Evolutionary conservation across 2,113 vertebrate genomes (phyloP).

Genomic region (Corynorhinus townsendii): DNA sequence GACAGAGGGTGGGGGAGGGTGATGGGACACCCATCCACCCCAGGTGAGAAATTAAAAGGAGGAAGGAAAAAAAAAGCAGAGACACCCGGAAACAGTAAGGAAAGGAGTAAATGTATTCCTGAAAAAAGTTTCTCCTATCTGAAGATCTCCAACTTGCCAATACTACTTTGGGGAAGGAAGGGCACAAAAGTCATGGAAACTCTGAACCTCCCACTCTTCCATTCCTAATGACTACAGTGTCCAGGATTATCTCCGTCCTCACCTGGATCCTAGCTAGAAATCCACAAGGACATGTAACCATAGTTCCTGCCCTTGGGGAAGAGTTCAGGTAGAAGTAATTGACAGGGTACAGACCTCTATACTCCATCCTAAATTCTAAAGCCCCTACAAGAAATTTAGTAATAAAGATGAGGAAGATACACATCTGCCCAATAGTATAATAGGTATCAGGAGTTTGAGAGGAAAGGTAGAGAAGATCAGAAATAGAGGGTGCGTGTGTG

Average conservation of each 20-base stretch:
- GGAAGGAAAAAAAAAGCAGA: conserved; percentile 43
- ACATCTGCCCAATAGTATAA: neutral
- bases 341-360: neutral
- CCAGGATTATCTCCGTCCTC: neutral
- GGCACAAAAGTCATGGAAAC: neutral
- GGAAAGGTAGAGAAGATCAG: neutral
- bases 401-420: neutral
- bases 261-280: neutral
- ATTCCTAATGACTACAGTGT: neutral
- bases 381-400: neutral
- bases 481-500: neutral
- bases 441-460: neutral
- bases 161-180: neutral
- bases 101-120: neutral
- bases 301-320: neutral
- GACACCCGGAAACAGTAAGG: conserved; percentile 30
- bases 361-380: neutral
- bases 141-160: neutral
- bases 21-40: neutral
- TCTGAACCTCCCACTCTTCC: neutral
- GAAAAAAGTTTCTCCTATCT: neutral
- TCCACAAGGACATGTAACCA: neutral
- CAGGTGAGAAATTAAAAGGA: conserved; percentile 46
- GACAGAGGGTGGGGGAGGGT: conserved; percentile 28
- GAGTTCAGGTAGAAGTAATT: neutral